Evolutionary conservation across 2,888 invertebrate species (phyloP), one percentile per base, ranked within the genome.

Genomic region (Spicauda simplicius): DNA sequence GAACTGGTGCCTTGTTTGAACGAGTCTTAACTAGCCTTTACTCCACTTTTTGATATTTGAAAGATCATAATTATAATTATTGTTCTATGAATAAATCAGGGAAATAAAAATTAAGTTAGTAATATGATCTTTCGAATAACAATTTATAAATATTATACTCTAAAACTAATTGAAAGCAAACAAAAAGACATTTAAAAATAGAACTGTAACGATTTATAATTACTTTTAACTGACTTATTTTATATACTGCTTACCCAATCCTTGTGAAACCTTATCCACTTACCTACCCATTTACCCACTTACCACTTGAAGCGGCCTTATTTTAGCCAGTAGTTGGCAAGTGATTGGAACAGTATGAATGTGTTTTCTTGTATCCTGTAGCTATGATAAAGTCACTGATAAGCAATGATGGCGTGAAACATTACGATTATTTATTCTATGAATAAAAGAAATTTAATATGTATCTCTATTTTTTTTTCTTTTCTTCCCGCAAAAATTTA

Each of bases 341-440:
- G 58, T 19, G 33, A 50, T 57, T 37, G 33, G 16, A 20, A 54
- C 45, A 52, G 45, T 20, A 41, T 54, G 37, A 63, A 55, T 59
- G 52, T 54, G 18, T 58, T 25, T 25, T 58, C 50, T 33, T 58
- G 37, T 48, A 56, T 14, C 8, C 41, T 5, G 19, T 45, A 59
- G 50, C 63, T 25, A 25, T 63, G 52, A 19, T 52, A 33, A 16
- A 58, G 57, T 53, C 7, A 59, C 54, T 53, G 45, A n/a, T 50
- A 1, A 65, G 54, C 41, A 59, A 25, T 54, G 54, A 53, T 45
- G 59, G 65, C 59, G 59, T 53, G 30, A 65, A 58, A 30, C 59
- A 16, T 45, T 65, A 75, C 76, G 73, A 79, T 81, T 89, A 91
- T 91, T 91, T 91, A 91, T 91, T 90, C 85, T 88, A 84, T 88